phyloP scores from a whole-genome alignment of 2,113 vertebrate species.

The Ameiurus melas region DNA sequence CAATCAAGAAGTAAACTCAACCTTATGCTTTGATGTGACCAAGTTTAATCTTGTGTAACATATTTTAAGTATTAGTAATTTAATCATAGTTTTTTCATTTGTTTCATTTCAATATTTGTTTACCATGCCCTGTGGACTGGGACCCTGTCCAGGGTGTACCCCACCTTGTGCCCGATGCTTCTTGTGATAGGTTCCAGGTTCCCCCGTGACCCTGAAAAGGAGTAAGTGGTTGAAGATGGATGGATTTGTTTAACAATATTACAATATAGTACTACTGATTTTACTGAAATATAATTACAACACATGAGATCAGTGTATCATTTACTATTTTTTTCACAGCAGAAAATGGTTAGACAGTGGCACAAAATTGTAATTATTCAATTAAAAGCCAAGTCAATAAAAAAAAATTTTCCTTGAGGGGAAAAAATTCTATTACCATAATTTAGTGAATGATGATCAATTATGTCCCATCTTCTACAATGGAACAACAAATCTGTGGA shows the following conservation, averaged over 20 bases:
- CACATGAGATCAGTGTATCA: not conserved
- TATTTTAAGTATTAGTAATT: not conserved
- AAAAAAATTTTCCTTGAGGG: not conserved
- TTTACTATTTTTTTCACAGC: too few species aligned
- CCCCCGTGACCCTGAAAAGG: too few species aligned
- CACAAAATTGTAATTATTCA: not conserved
- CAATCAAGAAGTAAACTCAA: not conserved
- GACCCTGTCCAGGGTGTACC: too few species aligned
- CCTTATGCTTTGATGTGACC: not conserved
- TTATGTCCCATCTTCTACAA: not conserved
- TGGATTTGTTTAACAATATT: not conserved
- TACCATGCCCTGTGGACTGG: too few species aligned
- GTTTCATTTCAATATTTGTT: not conserved
- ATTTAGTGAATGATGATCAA: constrained; percentile 3
- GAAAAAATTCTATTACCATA: not conserved
- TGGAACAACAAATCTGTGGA: not conserved
- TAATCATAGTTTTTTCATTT: not conserved
- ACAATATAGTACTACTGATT: not conserved
- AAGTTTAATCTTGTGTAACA: not conserved
- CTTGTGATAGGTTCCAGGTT: too few species aligned
- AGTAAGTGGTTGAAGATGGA: too few species aligned
- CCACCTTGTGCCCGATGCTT: too few species aligned
- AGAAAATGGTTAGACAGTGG: not conserved
- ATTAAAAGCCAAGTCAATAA: not conserved
- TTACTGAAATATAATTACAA: not conserved